Base-by-base conservation (phyloP, 2,113 vertebrate species). In the Tautogolabrus adspersus region DNA sequence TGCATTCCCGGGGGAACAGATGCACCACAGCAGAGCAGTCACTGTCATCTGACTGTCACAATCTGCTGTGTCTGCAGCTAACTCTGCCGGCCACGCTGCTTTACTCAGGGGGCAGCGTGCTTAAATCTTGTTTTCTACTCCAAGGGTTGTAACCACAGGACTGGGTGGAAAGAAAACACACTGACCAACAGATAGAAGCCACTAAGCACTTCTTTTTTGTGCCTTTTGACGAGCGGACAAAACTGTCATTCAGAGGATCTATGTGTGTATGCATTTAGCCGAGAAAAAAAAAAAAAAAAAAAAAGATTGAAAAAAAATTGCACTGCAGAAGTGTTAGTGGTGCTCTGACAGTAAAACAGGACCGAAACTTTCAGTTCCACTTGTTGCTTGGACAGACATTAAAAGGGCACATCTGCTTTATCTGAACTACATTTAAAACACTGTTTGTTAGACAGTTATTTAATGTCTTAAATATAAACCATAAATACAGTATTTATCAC, bases 61-160 rank as follows among this genome's bases (percentile, higher is more conserved):
- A 85, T 83, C 60, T 75, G 88, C 84, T 75, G 81, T 23, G 74
- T 87, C 83, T 57, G 86, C 86, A 86, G 60, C 82, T 73, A 56
- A 72, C 56, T 72, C 56, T 65, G 19, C 23, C 12, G 6, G 60
- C 71, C 73, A 69, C 9, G 56, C 62, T 22, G 65, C 47, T 65
- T 72, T 56, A 67, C 52, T n/a, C 52, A 56, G 56, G 54, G 59
- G 54, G 59, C 19, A 9, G 55, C 55, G 30, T 63, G 58, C 60
- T 66, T 55, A 62, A 22, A 66, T 22, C 16, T 6, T 5, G 42
- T 63, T 69, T 70, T 34, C 22, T 60, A 13, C 23, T 13, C 4
- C 3, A 47, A 73, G 66, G 55, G 61, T 42, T 58, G 54, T 21
- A 72, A 72, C 55, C 66, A 49, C 63, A 54, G 21, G 64, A 23